Evolutionary conservation across 2,888 invertebrate genomes (phyloP).

Genomic region (Drosophila subsilvestris): DNA sequence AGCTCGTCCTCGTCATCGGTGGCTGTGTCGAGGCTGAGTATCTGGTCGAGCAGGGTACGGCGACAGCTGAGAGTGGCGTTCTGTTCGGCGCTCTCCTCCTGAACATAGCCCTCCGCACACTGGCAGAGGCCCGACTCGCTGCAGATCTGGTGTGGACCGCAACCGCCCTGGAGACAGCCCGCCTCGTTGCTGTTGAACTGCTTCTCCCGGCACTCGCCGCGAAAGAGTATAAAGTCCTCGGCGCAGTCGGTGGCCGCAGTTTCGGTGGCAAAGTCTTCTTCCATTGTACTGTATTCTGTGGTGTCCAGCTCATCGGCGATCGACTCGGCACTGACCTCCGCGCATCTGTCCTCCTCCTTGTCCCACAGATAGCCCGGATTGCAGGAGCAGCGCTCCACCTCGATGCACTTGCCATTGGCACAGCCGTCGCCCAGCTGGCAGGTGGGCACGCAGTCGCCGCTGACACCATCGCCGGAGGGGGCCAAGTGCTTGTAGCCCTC

Average conservation of each 20-base stretch:
- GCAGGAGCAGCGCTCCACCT: slow-evolving; percentile 63
- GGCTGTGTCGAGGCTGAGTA: slow-evolving; percentile 61
- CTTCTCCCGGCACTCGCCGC: slow-evolving; percentile 65
- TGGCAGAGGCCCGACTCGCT: slow-evolving; percentile 47
- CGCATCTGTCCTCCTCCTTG: slow-evolving; percentile 42
- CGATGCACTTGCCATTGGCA: slow-evolving; percentile 63
- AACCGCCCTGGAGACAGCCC: slow-evolving; percentile 46
- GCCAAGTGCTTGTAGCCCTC: slow-evolving; percentile 51
- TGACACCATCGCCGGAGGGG: slow-evolving; percentile 61
- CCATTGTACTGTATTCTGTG: slow-evolving; percentile 18
- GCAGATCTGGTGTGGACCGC: slow-evolving; percentile 61
- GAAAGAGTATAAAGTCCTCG: slow-evolving; percentile 61
- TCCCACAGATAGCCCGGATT: slow-evolving; percentile 56
- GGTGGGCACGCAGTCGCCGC: slow-evolving; percentile 63
- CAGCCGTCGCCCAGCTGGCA: slow-evolving; percentile 67
- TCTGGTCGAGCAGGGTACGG: slow-evolving; percentile 49
- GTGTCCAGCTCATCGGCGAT: slow-evolving; percentile 9
- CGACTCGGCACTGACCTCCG: slow-evolving; percentile 4
- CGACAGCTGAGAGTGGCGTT: slow-evolving; percentile 40
- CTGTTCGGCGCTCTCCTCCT: slow-evolving; percentile 12
- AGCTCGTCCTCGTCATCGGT: slow-evolving; percentile 60
- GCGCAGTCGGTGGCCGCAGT: slow-evolving; percentile 48
- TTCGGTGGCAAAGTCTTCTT: not conserved
- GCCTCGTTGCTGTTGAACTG: slow-evolving; percentile 69
- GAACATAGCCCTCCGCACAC: slow-evolving; percentile 57